Evolutionary conservation across 2,797 vertebrate species (phyloP).

Genomic region (Rhabdophis nuchalis): DNA sequence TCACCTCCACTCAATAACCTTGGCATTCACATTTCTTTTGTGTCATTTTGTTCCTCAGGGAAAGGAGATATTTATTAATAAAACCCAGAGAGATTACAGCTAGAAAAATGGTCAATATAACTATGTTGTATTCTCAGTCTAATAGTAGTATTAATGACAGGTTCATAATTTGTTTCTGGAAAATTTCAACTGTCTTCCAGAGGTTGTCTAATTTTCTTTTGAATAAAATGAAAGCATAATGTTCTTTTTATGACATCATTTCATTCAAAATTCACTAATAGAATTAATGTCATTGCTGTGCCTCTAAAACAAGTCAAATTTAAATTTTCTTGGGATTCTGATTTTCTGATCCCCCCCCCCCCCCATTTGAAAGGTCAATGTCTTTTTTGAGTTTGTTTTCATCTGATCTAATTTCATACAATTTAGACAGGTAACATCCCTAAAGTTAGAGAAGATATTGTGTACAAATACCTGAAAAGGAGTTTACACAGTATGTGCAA

Average conservation of each 20-base stretch:
- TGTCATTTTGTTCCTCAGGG: neutral
- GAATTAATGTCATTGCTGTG: neutral
- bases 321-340: neutral
- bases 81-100: neutral
- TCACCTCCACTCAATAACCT: neutral
- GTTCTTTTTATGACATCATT: neutral
- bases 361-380: neutral
- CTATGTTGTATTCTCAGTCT: neutral
- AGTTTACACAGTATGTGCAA: neutral
- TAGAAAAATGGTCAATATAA: neutral
- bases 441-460: neutral
- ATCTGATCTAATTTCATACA: neutral
- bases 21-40: neutral
- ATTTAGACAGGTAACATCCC: neutral
- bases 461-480: neutral
- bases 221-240: neutral
- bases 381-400: neutral
- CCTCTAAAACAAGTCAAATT: neutral
- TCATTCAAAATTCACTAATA: neutral
- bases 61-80: neutral
- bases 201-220: neutral
- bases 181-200: neutral
- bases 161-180: neutral
- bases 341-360: no score
- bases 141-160: neutral